Evolutionary conservation across 1,140 invertebrate species (phyloP).

Genomic region (Drosophila persimilis): DNA sequence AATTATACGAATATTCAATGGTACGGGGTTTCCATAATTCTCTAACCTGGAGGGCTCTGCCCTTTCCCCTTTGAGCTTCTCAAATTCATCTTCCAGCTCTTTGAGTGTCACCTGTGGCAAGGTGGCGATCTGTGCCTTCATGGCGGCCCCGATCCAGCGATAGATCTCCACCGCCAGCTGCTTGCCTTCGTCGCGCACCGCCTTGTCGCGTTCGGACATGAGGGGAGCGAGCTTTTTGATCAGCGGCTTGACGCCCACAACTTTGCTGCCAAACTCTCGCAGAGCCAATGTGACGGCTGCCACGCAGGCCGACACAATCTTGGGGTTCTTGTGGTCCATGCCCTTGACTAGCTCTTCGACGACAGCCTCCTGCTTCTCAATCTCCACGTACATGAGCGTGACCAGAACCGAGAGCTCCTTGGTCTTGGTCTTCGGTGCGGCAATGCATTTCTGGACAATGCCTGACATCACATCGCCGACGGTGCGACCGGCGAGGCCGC

Average conservation of each 20-base stretch:
- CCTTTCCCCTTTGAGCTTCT: slow-evolving; percentile 88
- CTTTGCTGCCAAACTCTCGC: slow-evolving; percentile 95
- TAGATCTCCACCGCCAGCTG: slow-evolving; percentile 95
- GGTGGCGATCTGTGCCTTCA: slow-evolving; percentile 93
- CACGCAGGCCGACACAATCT: slow-evolving; percentile 95
- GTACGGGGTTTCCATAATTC: background rate
- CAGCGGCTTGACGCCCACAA: slow-evolving; percentile 94
- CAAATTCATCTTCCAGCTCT: slow-evolving; percentile 95
- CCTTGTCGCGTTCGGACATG: slow-evolving; percentile 96
- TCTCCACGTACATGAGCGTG: slow-evolving; percentile 96
- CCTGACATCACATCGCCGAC: slow-evolving; percentile 94
- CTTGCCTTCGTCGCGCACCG: slow-evolving; percentile 95
- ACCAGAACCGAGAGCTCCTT: slow-evolving; percentile 95
- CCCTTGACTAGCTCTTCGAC: slow-evolving; percentile 96
- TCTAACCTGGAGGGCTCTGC: slow-evolving; percentile 86
- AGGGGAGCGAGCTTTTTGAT: slow-evolving; percentile 93
- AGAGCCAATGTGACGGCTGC: slow-evolving; percentile 89
- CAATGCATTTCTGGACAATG: slow-evolving; percentile 95
- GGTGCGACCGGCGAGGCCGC: slow-evolving; percentile 92
- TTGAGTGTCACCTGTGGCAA: slow-evolving; percentile 95
- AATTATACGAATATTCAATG: background rate
- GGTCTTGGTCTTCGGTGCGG: slow-evolving; percentile 94
- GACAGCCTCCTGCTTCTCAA: slow-evolving; percentile 96
- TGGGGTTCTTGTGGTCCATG: slow-evolving; percentile 97
- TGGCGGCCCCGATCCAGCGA: slow-evolving; percentile 93